These are phyloP conservation scores for Philantomba maxwellii DNA, from an alignment of 2,113 vertebrate genomes.

Conservation along the genomic window DNA sequence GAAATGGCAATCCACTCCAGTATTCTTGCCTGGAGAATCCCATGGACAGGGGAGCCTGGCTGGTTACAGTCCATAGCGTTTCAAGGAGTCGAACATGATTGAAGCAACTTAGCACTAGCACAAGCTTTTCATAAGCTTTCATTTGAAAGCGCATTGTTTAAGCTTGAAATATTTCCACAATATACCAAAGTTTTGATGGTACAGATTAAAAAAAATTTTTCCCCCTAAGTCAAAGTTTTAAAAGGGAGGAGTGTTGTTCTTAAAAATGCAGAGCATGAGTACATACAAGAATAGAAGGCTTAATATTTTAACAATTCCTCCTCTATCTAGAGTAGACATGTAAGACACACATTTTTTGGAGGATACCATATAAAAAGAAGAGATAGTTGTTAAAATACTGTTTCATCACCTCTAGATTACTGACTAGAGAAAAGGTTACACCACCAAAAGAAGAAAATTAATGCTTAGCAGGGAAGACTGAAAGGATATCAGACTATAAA, in stretches of 20 bases:
- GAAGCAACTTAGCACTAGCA: background rate
- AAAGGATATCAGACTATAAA: conserved; percentile 15
- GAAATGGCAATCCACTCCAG: background rate
- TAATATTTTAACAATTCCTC: background rate
- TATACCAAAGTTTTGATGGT: background rate
- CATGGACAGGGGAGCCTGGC: background rate
- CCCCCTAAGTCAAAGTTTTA: background rate
- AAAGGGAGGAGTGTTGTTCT: background rate
- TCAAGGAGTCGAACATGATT: background rate
- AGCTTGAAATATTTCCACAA: conserved; percentile 6
- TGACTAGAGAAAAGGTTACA: conserved; percentile 1
- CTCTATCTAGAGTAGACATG: background rate
- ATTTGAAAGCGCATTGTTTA: background rate
- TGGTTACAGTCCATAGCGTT: background rate
- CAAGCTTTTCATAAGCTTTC: conserved; percentile 10
- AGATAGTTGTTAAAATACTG: conserved; percentile 21
- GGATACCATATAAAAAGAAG: conserved; percentile 16
- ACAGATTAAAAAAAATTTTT: background rate
- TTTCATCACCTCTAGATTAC: conserved; percentile 32
- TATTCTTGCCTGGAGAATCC: background rate
- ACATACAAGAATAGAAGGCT: background rate
- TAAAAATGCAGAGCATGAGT: background rate
- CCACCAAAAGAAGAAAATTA: conserved; percentile 35
- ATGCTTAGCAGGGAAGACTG: background rate
- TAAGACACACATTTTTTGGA: background rate